These are phyloP conservation scores for Macaria notata DNA, from an alignment of 2,888 invertebrate species.

Conservation along the genomic window DNA sequence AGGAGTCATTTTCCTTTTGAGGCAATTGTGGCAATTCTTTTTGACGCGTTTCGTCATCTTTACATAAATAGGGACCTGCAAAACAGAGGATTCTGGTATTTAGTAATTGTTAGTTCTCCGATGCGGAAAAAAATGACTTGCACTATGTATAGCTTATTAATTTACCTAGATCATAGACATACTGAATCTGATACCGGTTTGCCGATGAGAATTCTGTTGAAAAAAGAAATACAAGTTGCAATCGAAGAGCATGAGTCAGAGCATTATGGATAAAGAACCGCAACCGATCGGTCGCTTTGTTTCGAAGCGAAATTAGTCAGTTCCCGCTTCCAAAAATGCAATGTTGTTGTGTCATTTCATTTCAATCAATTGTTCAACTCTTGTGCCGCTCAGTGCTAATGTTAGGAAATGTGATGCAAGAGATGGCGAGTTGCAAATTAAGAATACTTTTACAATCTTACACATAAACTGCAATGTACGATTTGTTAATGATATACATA, in stretches of 20 bases:
- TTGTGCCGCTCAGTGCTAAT: constrained; percentile 24
- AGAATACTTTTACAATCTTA: constrained; percentile 4
- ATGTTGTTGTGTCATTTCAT: constrained; percentile 28
- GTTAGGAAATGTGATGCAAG: constrained; percentile 32
- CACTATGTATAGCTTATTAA: no score
- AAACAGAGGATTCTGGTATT: no score
- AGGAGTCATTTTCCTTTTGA: no score
- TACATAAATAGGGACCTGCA: no score
- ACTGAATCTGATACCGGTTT: background rate
- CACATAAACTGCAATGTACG: no score
- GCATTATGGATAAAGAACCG: constrained; percentile 5
- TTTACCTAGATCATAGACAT: no score
- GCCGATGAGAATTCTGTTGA: background rate
- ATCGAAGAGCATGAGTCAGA: background rate
- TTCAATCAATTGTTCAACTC: constrained; percentile 28
- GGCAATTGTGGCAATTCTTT: no score
- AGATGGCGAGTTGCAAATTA: constrained; percentile 16
- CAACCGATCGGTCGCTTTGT: constrained; percentile 23
- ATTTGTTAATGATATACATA: no score
- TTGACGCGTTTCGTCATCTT: no score
- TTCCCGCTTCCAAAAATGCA: constrained; percentile 27
- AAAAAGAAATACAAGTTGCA: background rate
- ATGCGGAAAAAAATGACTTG: no score
- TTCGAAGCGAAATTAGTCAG: constrained; percentile 19
- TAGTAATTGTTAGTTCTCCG: no score